Evolutionary conservation across 2,113 vertebrate species (phyloP).

Genomic region (Cyanoramphus novaezelandiae): DNA sequence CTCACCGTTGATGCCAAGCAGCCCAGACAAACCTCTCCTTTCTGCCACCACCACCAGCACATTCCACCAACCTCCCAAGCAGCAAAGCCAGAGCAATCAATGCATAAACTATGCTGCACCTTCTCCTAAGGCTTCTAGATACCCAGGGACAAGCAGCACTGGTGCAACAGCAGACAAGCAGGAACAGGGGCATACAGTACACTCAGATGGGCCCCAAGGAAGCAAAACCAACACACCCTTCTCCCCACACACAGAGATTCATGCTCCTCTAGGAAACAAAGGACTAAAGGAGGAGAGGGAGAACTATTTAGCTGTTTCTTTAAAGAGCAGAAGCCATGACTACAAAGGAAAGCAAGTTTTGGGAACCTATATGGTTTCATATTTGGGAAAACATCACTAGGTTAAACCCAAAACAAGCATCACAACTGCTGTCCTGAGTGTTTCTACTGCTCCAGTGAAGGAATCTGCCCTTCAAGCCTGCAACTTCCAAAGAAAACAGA

Average conservation of each 20-base stretch:
- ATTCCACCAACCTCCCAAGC: neutral
- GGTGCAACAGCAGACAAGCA: neutral
- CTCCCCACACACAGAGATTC: neutral
- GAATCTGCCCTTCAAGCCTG: neutral
- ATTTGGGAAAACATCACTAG: neutral
- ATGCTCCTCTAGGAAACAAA: neutral
- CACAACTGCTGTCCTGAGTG: neutral
- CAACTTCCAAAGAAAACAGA: neutral
- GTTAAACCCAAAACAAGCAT: neutral
- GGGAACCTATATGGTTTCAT: neutral
- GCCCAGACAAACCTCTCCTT: neutral
- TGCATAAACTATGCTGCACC: neutral
- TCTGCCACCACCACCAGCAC: neutral
- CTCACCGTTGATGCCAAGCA: constrained; percentile 11
- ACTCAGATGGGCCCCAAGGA: neutral
- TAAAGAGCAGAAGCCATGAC: neutral
- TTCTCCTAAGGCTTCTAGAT: neutral
- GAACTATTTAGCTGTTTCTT: neutral
- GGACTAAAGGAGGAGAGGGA: neutral
- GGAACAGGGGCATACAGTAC: accelerated
- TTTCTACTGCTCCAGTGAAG: neutral
- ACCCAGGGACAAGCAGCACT: neutral
- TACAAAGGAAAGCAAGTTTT: neutral
- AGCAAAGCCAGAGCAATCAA: neutral
- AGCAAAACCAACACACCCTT: neutral